These are phyloP conservation scores for Sandelia bainsii DNA, from an alignment of 2,797 vertebrate species.

Conservation along the genomic window DNA sequence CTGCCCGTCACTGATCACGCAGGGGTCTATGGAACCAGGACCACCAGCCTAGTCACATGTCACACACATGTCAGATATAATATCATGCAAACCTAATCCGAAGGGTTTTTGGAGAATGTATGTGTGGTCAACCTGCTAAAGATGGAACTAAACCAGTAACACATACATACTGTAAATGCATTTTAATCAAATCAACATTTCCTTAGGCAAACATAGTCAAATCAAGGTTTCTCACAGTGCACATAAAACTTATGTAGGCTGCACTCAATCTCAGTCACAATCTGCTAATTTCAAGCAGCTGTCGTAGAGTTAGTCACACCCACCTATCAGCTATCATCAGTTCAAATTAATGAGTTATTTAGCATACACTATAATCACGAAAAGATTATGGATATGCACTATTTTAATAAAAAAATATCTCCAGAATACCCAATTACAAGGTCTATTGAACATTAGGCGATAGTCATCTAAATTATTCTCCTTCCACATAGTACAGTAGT, in stretches of 20 bases:
- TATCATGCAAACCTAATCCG: not conserved
- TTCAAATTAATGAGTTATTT: not conserved
- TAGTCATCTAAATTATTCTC: not conserved
- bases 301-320: not conserved
- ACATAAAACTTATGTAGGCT: not conserved
- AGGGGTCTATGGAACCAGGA: conserved; percentile 14
- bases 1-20: conserved; percentile 46
- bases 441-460: not conserved
- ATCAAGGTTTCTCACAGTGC: not conserved
- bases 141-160: not conserved
- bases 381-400: not conserved
- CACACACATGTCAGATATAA: conserved; percentile 9
- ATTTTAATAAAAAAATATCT: not conserved
- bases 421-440: not conserved
- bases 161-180: not conserved
- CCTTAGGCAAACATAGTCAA: not conserved
- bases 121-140: not conserved
- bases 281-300: conserved; percentile 1
- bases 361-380: not conserved
- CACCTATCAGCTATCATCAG: too few species aligned
- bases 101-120: not conserved
- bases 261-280: conserved; percentile 8
- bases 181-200: not conserved
- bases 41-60: conserved; percentile 4
- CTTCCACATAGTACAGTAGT: not conserved